These are phyloP conservation scores for Capra hircus DNA, from an alignment of 2,113 vertebrate genomes.

Conservation along the genomic window DNA sequence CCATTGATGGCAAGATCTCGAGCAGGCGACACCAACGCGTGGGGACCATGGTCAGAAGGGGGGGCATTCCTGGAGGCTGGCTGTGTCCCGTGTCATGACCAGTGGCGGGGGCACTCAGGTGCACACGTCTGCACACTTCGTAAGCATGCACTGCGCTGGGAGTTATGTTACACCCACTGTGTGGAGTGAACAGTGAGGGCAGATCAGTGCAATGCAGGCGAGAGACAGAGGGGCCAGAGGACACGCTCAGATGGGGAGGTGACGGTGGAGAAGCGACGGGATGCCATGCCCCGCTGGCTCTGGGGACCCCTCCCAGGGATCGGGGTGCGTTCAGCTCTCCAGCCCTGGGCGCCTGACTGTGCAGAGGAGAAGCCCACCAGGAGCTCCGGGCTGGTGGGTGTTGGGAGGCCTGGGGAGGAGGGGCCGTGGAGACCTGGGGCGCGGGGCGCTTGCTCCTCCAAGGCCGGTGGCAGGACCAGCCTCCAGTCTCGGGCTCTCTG, in stretches of 20 bases:
- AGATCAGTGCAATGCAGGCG: accelerated
- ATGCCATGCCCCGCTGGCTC: not conserved
- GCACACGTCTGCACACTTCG: accelerated
- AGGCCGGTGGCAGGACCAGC: accelerated
- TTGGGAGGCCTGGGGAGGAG: not conserved
- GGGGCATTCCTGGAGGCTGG: not conserved
- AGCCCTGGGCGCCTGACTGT: not conserved
- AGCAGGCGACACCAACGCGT: accelerated
- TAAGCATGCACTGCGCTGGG: accelerated
- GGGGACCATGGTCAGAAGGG: not conserved
- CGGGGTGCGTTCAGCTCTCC: accelerated
- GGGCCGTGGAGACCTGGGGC: not conserved
- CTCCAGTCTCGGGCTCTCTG: accelerated
- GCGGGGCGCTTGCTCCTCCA: accelerated
- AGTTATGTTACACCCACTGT: accelerated
- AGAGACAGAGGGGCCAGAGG: accelerated
- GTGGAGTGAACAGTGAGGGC: not conserved
- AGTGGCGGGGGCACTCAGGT: accelerated
- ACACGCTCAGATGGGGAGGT: not conserved
- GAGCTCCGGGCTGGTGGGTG: not conserved
- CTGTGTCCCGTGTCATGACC: accelerated
- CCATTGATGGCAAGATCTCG: accelerated
- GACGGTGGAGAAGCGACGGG: accelerated
- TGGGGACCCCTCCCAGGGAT: not conserved
- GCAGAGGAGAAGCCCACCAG: not conserved